A percentile compares a stretch with the other conserved stretches of the same genome.
Conservation (phyloP, 2,888 invertebrate genomes). For the Lissocephala sabroskyi region DNA sequence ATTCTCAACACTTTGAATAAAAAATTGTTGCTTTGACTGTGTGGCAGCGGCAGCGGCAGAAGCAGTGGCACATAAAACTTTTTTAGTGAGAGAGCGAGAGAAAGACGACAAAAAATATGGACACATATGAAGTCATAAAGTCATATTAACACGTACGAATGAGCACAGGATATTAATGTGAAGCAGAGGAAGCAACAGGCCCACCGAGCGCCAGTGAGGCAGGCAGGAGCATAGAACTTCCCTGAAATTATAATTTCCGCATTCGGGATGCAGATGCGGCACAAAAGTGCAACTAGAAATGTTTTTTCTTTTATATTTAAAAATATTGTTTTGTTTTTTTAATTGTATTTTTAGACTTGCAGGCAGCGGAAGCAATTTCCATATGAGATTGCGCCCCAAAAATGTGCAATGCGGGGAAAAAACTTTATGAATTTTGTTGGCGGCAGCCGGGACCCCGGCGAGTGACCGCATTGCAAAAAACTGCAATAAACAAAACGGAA, state of each 20-base stretch:
- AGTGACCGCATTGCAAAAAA: conserved; percentile 35
- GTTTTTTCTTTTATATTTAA: too few relatives aligned
- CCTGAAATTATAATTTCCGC: too few relatives aligned
- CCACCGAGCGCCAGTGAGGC: conserved; percentile 6
- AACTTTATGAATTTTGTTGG: conserved; percentile 56
- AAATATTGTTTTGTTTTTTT: too few relatives aligned
- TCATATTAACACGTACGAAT: conserved; percentile 72
- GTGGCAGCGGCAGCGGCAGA: conserved; percentile 27
- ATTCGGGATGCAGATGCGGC: too few relatives aligned
- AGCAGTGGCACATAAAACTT: conserved; percentile 48
- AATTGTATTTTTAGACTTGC: too few relatives aligned
- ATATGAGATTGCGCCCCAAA: conserved; percentile 10
- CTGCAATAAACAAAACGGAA: conserved; percentile 47
- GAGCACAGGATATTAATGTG: conserved; percentile 69
- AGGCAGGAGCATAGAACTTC: too few relatives aligned
- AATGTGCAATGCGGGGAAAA: conserved; percentile 21
- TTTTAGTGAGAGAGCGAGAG: conserved; percentile 46
- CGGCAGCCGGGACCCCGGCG: too few relatives aligned
- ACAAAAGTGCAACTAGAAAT: too few relatives aligned
- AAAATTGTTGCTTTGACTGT: conserved; percentile 63
- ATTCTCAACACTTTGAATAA: conserved; percentile 62
- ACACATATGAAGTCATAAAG: conserved; percentile 70
- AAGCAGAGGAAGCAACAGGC: conserved; percentile 40
- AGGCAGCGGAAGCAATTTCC: conserved; percentile 27
- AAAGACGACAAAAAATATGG: conserved; percentile 44